Evolutionary conservation across 2,797 vertebrate species (phyloP).

Genomic region (Linurgus olivaceus): DNA sequence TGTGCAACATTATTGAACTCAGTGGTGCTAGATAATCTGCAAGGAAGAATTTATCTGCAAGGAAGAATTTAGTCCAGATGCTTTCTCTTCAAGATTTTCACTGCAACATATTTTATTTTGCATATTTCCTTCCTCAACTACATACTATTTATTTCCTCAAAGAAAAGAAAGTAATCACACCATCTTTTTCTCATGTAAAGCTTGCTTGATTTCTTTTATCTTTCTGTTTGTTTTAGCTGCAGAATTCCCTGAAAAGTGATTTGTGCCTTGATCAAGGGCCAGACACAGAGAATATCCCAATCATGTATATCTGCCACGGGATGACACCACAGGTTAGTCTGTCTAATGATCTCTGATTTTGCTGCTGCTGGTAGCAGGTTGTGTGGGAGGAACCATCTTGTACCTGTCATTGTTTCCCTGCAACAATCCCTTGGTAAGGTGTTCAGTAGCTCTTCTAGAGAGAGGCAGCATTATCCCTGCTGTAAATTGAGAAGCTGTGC

Average conservation of each 20-base stretch:
- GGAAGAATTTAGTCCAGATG: background rate
- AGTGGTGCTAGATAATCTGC: background rate
- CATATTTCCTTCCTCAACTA: background rate
- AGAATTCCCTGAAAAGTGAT: constrained; percentile 93
- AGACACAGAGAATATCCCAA: constrained; percentile 94
- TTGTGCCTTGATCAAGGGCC: constrained; percentile 97
- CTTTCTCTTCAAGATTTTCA: background rate
- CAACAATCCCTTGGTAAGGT: background rate
- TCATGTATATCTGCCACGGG: constrained; percentile 96
- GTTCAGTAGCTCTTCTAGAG: background rate
- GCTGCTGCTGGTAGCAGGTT: background rate
- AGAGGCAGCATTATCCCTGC: background rate
- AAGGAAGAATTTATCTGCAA: background rate
- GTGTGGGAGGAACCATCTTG: background rate
- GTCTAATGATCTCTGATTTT: background rate
- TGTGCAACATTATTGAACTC: background rate
- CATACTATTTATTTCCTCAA: background rate
- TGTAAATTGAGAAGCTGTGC: background rate
- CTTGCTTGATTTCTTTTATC: constrained; percentile 5
- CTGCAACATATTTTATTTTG: background rate
- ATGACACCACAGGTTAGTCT: constrained; percentile 94
- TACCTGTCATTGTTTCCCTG: background rate
- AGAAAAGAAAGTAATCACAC: background rate
- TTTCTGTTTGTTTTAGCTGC: constrained; percentile 80
- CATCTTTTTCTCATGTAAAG: background rate